Base-by-base conservation (phyloP, 2,888 invertebrate species). In the Ophioninae sp. region DNA sequence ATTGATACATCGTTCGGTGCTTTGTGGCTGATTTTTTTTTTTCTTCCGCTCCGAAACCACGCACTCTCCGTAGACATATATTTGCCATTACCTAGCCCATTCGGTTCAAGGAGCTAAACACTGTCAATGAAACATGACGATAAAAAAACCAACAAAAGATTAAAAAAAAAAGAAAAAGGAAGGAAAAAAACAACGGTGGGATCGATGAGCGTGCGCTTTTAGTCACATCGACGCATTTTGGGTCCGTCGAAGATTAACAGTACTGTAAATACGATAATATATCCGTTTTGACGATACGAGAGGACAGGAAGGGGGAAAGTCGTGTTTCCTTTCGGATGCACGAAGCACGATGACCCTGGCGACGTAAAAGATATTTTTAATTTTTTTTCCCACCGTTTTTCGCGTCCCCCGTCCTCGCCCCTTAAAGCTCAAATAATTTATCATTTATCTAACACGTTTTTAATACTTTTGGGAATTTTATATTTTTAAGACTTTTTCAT, bases 301-400 rank as follows among this genome's bases (percentile, higher is more conserved):
- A 17, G 17, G 13, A 20, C 17, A n/a, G 13, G 61, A 17, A 23
- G 64, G 6, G 37, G 62, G 39, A 65, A 41, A 82, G 17, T 70
- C 70, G 44, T 75, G 41, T 75, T 67, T 81, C 57, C 76, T 82
- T 65, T 62, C 50, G 61, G 67, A 75, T 41, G 72, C 59, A 56
- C 67, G 62, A 81, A 79, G 79, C 82, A n/a, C 76, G 76, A 82
- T 79, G 84, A 81, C 82, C 84, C 81, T 78, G 84, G 81, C 75
- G 67, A 72, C 56, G 72, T 61, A 72, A 62, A 39, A 78, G 61
- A 44, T 13, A 5, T 7, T 1, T 21, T 30, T 41, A 0, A 7
- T 37, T 37, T 17, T 37, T 17, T 6, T 30, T 64, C 17, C 30
- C 30, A 17, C 17, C 21, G 21, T 17, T n/a, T n/a, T n/a, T 30